Conservation (phyloP, 1,140 invertebrate genomes). For the Cotesia vestalis region DNA sequence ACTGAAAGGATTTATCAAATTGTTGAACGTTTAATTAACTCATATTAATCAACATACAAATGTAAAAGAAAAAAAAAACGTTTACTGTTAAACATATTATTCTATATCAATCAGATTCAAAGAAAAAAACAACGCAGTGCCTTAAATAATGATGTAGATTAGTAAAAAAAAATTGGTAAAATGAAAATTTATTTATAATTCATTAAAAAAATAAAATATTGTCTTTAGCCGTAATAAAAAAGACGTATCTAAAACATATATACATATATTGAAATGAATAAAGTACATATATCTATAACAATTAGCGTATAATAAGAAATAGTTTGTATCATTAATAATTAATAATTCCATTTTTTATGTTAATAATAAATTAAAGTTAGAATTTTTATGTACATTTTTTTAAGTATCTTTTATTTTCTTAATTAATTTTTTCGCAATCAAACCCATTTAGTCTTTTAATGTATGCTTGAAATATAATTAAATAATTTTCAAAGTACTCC, state of each 20-base stretch:
- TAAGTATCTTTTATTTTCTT: background rate
- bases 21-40: constrained; percentile 26
- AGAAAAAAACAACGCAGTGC: constrained; percentile 16
- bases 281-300: background rate
- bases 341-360: constrained; percentile 6
- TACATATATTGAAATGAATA: constrained; percentile 2
- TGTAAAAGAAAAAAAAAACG: constrained; percentile 4
- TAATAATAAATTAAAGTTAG: background rate
- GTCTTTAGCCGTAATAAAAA: background rate
- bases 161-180: constrained; percentile 23
- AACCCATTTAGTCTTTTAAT: background rate
- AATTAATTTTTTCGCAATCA: background rate
- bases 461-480: background rate
- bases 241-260: constrained; percentile 4
- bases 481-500: background rate
- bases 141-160: constrained; percentile 22
- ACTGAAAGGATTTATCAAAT: constrained; percentile 37
- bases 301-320: constrained; percentile 2
- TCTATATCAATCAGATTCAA: constrained; percentile 16
- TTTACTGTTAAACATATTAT: constrained; percentile 7
- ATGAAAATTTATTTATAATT: constrained; percentile 10
- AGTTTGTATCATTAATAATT: background rate
- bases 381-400: constrained; percentile 18
- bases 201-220: background rate
- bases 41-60: constrained; percentile 18